A percentile compares a stretch with the other conserved stretches of the same genome.
phyloP scores from a whole-genome alignment of 2,888 invertebrate species.

The Epiblema foenella region DNA sequence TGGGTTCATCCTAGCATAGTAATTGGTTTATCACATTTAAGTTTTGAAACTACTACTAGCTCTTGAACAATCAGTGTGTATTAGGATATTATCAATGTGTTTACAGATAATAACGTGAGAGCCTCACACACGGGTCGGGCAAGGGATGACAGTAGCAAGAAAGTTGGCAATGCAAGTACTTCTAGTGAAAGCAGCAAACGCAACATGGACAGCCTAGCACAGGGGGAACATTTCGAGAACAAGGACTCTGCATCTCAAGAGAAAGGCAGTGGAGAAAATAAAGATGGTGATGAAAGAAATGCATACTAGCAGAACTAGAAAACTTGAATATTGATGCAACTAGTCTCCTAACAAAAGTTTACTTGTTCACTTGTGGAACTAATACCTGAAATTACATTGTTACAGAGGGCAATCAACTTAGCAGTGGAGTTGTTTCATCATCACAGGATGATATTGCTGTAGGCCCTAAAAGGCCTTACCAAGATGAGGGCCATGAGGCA shows the following conservation, averaged over 20 bases:
- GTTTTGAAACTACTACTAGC: neutral
- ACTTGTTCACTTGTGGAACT: neutral
- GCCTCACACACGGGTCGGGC: conserved; percentile 69
- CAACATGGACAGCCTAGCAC: conserved; percentile 80
- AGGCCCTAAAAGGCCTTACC: conserved; percentile 59
- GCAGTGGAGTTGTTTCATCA: conserved; percentile 73
- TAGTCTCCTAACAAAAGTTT: neutral
- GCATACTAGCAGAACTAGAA: neutral
- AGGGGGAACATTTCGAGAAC: conserved; percentile 75
- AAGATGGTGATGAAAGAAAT: conserved; percentile 61
- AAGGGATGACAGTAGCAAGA: conserved; percentile 80
- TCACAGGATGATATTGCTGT: conserved; percentile 70
- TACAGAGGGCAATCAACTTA: conserved; percentile 65
- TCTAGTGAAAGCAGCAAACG: conserved; percentile 70
- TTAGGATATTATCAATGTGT: conserved; percentile 47
- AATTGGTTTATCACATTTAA: neutral
- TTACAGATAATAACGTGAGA: conserved; percentile 74
- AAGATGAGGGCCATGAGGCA: conserved; percentile 82
- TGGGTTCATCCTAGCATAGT: neutral
- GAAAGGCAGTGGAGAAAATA: conserved; percentile 65
- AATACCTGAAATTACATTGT: conserved; percentile 13
- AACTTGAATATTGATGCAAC: neutral
- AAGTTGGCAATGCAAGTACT: conserved; percentile 75
- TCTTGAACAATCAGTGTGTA: neutral
- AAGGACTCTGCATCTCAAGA: conserved; percentile 73